These are phyloP conservation scores for Cheilosia urbana DNA, from an alignment of 2,888 invertebrate genomes.

Conservation along the genomic window DNA sequence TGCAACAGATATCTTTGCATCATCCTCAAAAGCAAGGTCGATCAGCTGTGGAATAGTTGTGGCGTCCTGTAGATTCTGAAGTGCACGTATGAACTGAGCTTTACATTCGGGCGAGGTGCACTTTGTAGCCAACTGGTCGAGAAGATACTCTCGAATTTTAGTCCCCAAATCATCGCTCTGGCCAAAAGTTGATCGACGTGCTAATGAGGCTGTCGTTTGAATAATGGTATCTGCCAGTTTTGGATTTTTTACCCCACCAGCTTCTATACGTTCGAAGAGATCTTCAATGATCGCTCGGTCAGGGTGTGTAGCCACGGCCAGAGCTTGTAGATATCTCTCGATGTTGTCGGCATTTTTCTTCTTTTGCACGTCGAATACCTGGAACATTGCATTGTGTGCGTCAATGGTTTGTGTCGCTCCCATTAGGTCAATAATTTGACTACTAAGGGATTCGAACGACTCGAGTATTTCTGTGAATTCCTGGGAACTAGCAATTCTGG, in stretches of 20 bases:
- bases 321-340: slow-evolving; percentile 90
- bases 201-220: slow-evolving; percentile 87
- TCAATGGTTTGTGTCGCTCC: slow-evolving; percentile 89
- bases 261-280: slow-evolving; percentile 77
- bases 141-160: slow-evolving; percentile 80
- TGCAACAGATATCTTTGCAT: slow-evolving; percentile 86
- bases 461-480: slow-evolving; percentile 85
- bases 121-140: slow-evolving; percentile 82
- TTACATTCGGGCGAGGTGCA: slow-evolving; percentile 86
- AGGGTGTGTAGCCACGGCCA: slow-evolving; percentile 89
- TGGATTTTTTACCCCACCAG: slow-evolving; percentile 84
- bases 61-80: slow-evolving; percentile 88
- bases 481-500: slow-evolving; percentile 86
- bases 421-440: slow-evolving; percentile 88
- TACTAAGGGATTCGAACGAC: slow-evolving; percentile 80
- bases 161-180: slow-evolving; percentile 77
- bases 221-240: slow-evolving; percentile 88
- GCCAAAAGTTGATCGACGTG: slow-evolving; percentile 83
- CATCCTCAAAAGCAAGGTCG: slow-evolving; percentile 84
- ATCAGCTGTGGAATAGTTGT: slow-evolving; percentile 87
- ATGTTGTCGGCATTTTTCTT: slow-evolving; percentile 85
- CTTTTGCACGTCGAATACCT: slow-evolving; percentile 85
- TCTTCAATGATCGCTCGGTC: slow-evolving; percentile 84
- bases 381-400: slow-evolving; percentile 88
- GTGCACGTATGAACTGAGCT: slow-evolving; percentile 86